phyloP scores from a whole-genome alignment of 2,113 vertebrate genomes.

The Chloropsis hardwickii region DNA sequence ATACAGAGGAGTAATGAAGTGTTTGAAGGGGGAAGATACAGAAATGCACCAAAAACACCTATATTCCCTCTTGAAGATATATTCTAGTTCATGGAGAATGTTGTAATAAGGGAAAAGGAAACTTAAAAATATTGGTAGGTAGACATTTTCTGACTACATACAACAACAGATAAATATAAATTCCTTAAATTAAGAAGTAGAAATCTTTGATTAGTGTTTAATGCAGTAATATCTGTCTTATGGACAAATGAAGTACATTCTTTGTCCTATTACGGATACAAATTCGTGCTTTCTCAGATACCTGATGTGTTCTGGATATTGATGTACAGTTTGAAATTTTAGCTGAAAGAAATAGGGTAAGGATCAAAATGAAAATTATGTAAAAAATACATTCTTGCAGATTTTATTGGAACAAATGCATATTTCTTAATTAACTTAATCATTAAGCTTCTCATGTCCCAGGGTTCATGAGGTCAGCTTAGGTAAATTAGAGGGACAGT shows the following conservation, averaged over 20 bases:
- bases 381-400: neutral
- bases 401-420: neutral
- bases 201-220: neutral
- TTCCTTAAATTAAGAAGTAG: neutral
- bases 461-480: neutral
- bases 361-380: neutral
- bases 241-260: neutral
- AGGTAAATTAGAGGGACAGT: neutral
- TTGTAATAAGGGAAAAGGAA: neutral
- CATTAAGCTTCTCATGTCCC: neutral
- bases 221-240: neutral
- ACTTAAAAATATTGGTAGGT: neutral
- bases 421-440: neutral
- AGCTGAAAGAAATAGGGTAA: neutral
- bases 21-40: neutral
- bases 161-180: neutral
- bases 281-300: neutral
- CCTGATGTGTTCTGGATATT: accelerated
- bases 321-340: neutral
- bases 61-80: neutral
- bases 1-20: neutral
- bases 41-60: neutral
- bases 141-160: neutral
- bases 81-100: neutral
- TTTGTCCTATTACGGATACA: neutral